Base-by-base conservation (phyloP, 2,797 vertebrate species). In the Gymnoscopelus braueri region DNA sequence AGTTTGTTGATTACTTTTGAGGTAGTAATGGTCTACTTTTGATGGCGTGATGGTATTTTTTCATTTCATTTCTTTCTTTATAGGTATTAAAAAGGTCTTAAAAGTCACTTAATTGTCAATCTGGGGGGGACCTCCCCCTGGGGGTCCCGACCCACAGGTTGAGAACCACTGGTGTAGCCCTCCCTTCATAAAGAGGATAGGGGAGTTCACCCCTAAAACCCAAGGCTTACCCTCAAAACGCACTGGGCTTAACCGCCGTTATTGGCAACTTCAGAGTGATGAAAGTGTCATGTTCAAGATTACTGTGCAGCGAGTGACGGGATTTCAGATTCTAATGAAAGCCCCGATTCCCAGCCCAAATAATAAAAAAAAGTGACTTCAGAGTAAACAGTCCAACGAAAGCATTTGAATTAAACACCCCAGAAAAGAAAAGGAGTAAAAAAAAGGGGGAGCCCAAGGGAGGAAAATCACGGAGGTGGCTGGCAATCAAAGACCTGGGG, bases 401-500 rank as follows among this genome's bases (percentile, higher is more conserved):
- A 54, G 79, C 4, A 8, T 44, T 70, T 80, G 60, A 72, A 63
- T 44, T 65, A 68, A 81, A 62, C 47, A 65, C 59, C 39, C 70
- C 51, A 64, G 77, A 12, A 71, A 39, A 47, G 77, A 15, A 49
- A 29, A 29, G 62, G 15, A 44, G 32, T 5, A 39, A 47, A 77
- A 48, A 49, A 29, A 24, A 19, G 1, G 19, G 59, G 15, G 32
- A 63, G 63, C 76, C 75, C 8, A 56, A 66, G 63, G 15, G 0
- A 59, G 23, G 47, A 66, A 75, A 78, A 82, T 54, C 39, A 44
- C 39, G 29, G 84, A 87, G 83, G 58, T 47, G 67, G 75, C 70
- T 47, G 72, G 74, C 71, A 93, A 92, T 88, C 63, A 84, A 91
- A 89, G 84, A 83, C 69, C 79, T 85, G 65, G 58, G 66, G 69